Evolutionary conservation across 1,140 invertebrate genomes (phyloP).

Genomic region (Berghia stephanieae): DNA sequence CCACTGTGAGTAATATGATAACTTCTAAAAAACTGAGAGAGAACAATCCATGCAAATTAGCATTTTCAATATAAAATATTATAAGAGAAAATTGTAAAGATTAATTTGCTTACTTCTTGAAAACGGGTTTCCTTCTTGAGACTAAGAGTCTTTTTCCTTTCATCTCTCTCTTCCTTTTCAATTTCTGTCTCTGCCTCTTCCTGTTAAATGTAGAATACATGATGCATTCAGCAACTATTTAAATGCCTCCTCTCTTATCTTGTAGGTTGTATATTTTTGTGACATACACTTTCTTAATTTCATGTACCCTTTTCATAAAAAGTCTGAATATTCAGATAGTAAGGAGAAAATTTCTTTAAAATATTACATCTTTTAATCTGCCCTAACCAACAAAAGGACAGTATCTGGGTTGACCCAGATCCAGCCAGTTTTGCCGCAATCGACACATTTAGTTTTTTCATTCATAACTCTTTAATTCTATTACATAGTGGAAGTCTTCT

Average conservation of each 20-base stretch:
- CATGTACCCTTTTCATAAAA: background rate
- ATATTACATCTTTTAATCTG: no score
- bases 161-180: slow-evolving; percentile 43
- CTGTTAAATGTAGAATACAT: slow-evolving; percentile 30
- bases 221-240: background rate
- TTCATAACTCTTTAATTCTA: no score
- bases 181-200: slow-evolving; percentile 49
- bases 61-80: background rate
- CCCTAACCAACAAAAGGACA: no score
- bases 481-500: no score
- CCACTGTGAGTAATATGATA: no score
- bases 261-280: background rate
- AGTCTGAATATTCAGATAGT: background rate
- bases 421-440: no score
- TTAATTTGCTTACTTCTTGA: slow-evolving; percentile 38
- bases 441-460: no score
- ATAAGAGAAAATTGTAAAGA: background rate
- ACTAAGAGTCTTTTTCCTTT: slow-evolving; percentile 39
- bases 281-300: background rate
- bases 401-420: no score
- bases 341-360: background rate
- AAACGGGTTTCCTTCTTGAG: slow-evolving; percentile 41
- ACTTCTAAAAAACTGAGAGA: background rate
- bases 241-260: no score
- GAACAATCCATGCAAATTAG: background rate